Evolutionary conservation across 2,888 invertebrate species (phyloP).

Genomic region (Pristionchus fissidentatus): DNA sequence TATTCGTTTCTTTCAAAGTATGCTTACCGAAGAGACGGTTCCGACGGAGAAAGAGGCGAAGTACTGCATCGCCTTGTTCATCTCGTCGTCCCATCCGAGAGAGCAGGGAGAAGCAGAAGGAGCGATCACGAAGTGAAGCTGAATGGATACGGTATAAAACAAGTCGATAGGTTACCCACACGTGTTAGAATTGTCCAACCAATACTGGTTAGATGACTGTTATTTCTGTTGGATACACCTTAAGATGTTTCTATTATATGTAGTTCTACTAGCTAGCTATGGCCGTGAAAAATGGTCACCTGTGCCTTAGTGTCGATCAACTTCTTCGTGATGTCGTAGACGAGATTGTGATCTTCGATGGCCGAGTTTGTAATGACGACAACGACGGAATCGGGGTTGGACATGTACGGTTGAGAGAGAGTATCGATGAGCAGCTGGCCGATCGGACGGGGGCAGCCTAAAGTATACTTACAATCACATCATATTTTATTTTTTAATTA

Average conservation of each 20-base stretch:
- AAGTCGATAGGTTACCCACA: no score
- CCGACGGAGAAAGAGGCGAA: conserved; percentile 62
- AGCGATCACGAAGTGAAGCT: conserved; percentile 63
- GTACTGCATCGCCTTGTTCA: conserved; percentile 54
- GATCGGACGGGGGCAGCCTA: conserved; percentile 67
- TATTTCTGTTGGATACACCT: neutral
- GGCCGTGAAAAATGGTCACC: conserved; percentile 30
- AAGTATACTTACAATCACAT: neutral
- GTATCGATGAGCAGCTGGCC: conserved; percentile 56
- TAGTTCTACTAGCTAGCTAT: neutral
- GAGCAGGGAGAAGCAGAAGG: conserved; percentile 66
- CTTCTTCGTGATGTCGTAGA: conserved; percentile 52
- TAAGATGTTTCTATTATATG: neutral
- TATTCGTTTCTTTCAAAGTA: neutral
- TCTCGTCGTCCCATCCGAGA: conserved; percentile 62
- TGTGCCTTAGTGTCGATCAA: conserved; percentile 46
- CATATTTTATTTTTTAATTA: neutral
- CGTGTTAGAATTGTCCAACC: neutral
- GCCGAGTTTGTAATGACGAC: conserved; percentile 66
- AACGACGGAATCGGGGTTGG: conserved; percentile 63
- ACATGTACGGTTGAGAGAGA: conserved; percentile 51
- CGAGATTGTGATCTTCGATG: conserved; percentile 62
- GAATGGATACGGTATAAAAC: no score
- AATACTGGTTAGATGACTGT: neutral
- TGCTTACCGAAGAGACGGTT: conserved; percentile 60